Percentiles rank a stretch among this genome's conserved stretches.
Conservation (phyloP, 2,113 vertebrate genomes). For the Calidris pygmaea region DNA sequence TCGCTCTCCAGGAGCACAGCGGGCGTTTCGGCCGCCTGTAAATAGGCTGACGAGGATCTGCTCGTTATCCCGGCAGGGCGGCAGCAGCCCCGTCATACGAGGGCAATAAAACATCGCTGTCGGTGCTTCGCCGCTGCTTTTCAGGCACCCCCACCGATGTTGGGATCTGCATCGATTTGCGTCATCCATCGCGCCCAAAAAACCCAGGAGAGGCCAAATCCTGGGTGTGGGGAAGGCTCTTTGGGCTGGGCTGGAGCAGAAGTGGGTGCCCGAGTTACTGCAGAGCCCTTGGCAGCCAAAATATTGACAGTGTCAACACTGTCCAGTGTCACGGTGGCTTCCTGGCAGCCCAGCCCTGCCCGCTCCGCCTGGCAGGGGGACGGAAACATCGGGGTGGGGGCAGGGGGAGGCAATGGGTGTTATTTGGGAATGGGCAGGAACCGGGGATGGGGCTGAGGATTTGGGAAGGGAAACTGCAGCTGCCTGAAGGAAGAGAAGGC, state of each 20-base stretch:
- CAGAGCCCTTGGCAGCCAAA: not conserved
- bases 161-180: not conserved
- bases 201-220: not conserved
- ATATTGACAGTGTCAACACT: not conserved
- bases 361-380: not conserved
- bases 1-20: accelerated
- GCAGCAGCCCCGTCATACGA: not conserved
- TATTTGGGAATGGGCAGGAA: not conserved
- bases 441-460: not conserved
- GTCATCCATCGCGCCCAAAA: not conserved
- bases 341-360: not conserved
- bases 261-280: accelerated
- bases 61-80: accelerated
- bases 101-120: not conserved
- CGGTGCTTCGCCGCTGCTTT: not conserved
- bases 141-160: not conserved
- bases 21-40: accelerated
- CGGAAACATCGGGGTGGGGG: accelerated
- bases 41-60: accelerated
- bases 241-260: not conserved
- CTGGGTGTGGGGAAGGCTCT: not conserved
- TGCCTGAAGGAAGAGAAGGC: not conserved
- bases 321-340: accelerated
- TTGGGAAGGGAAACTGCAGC: not conserved
- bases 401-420: not conserved